phyloP scores from a whole-genome alignment of 2,113 vertebrate species.

The Anoplopoma fimbria region DNA sequence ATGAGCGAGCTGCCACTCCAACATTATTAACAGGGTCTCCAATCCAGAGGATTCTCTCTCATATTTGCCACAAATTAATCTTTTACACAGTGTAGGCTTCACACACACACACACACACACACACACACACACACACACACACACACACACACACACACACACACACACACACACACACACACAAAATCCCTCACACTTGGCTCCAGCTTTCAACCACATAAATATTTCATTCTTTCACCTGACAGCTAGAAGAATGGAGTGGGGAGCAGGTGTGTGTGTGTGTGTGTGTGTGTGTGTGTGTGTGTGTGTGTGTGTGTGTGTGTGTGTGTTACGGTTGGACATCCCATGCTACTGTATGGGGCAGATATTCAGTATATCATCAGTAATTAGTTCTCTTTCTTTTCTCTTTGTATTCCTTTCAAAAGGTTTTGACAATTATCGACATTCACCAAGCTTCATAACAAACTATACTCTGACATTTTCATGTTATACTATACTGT shows the following conservation, averaged over 20 bases:
- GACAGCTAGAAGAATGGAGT: slow-evolving; percentile 20
- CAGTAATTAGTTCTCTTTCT: background rate
- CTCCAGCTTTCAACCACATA: slow-evolving; percentile 29
- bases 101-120: slow-evolving; percentile 15
- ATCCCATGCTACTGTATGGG: background rate
- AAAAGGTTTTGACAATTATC: background rate
- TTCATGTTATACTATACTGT: background rate
- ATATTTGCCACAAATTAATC: background rate
- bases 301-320: background rate
- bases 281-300: background rate
- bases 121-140: background rate
- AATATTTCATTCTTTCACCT: slow-evolving; percentile 55
- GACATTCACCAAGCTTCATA: background rate
- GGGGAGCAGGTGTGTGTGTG: background rate
- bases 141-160: slow-evolving; percentile 13
- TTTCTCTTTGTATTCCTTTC: background rate
- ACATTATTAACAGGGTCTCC: slow-evolving; percentile 15
- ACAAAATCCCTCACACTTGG: slow-evolving; percentile 9
- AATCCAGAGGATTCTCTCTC: slow-evolving; percentile 9
- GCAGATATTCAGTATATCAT: background rate
- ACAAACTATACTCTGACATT: background rate
- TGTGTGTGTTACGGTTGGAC: background rate
- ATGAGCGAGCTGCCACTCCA: slow-evolving; percentile 30
- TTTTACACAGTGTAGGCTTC: background rate
- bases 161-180: slow-evolving; percentile 7